Base-by-base conservation (phyloP, 2,888 invertebrate genomes). In the Caenorhabditis sp. region DNA sequence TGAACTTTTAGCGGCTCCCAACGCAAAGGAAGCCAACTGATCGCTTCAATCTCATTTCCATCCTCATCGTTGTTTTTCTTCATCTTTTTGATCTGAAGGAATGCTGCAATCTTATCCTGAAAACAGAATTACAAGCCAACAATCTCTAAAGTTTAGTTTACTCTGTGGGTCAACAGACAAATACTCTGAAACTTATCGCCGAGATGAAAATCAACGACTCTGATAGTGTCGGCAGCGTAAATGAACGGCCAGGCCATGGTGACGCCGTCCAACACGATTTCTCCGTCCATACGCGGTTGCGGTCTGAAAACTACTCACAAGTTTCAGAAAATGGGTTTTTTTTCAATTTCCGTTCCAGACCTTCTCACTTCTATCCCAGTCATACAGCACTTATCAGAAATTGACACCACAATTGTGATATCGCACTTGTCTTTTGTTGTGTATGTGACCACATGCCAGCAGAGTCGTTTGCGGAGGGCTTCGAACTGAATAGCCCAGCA, bases 401-500 rank as follows among this genome's bases (percentile, higher is more conserved):
- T 30, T 2, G 63, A 43, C 8, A 53, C 35, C 0, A 63, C 22
- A 0, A 63, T 15, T 3, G 53, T 63, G 9, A 63, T 53, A 17
- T 63, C 63, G 13, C 52, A 43, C 0, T 24, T 22, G 4, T 30
- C 43, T 17, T 22, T 32, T 0, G 15, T 17, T 13, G 4, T 13
- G 9, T 32, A 22, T 4, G 50, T 27, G 41, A 9, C n/a, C 2
- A 63, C 52, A 32, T 41, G 17, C 63, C 63, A 63, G 15, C 13
- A 24, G 1, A 53, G 45, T 7, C 32, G 22, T 2, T 41, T 52
- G 9, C 24, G 39, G n/a, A 22, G 3, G 0, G 52, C 52, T 15
- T 63, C 39, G 27, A 32, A 63, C 26, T 63, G 63, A 1, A 63
- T 22, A 24, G 15, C 32, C 63, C 63, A 63, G 9, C 63, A 27